phyloP scores from a whole-genome alignment of 2,113 vertebrate genomes.

The Australoheros scitulus region DNA sequence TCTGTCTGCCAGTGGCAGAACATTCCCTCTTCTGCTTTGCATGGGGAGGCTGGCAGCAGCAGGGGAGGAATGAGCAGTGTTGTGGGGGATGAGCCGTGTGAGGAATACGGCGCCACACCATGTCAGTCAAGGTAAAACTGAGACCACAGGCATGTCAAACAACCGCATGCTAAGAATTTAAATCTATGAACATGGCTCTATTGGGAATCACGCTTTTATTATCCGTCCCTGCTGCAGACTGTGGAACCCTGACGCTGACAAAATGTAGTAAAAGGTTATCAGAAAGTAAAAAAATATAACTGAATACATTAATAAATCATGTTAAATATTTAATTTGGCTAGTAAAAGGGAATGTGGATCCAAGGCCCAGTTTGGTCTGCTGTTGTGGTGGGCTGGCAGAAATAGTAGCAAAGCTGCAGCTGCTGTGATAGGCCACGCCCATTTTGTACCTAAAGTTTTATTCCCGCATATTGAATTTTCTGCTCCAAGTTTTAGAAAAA shows the following conservation, averaged over 20 bases:
- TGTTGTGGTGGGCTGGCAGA: background rate
- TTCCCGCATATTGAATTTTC: too few relatives aligned
- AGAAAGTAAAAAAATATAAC: background rate
- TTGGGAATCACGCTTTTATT: constrained; percentile 3
- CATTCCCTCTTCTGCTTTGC: constrained; percentile 38
- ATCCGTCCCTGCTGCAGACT: background rate
- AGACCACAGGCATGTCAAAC: constrained; percentile 43
- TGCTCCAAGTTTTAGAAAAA: background rate
- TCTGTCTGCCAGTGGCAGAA: constrained; percentile 38
- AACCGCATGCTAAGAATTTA: constrained; percentile 36
- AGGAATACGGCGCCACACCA: constrained; percentile 27
- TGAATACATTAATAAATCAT: background rate
- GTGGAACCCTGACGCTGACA: background rate
- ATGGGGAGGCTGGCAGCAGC: constrained; percentile 32
- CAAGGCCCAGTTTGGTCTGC: background rate
- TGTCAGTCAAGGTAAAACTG: constrained; percentile 45
- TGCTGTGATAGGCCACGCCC: background rate
- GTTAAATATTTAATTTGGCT: constrained; percentile 3
- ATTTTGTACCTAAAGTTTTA: background rate
- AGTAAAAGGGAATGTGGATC: background rate
- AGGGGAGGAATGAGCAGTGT: constrained; percentile 48
- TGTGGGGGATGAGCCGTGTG: constrained; percentile 58
- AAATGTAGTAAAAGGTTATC: background rate
- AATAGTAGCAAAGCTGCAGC: background rate
- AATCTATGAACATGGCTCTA: constrained; percentile 15